These are phyloP conservation scores for Temnopleurus reevesii DNA, from an alignment of 53 echinoderm and acorn worm species.

Conservation along the genomic window DNA sequence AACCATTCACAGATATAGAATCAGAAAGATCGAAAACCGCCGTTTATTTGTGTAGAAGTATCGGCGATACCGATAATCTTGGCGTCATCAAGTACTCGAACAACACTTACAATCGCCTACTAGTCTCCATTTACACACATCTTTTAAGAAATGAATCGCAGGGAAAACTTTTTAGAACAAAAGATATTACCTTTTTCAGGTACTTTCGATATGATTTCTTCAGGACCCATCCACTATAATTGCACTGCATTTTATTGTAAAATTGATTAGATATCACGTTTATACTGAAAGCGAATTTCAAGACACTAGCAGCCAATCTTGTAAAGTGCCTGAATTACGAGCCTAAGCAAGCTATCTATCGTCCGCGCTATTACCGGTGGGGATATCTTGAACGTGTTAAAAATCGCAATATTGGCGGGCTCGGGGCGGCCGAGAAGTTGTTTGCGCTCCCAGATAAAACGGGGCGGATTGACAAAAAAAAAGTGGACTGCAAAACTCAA, in stretches of 20 bases:
- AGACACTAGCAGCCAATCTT: no score
- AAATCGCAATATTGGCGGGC: conserved; percentile 41
- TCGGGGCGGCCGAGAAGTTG: neutral
- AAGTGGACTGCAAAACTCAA: conserved; percentile 37
- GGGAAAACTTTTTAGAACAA: neutral
- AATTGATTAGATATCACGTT: no score
- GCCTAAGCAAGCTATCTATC: neutral
- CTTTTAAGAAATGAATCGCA: neutral
- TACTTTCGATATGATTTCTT: no score
- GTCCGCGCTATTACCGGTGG: conserved; percentile 16
- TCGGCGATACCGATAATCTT: neutral
- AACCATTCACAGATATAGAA: no score
- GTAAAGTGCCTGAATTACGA: neutral
- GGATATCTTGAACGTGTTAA: neutral
- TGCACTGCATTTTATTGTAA: no score
- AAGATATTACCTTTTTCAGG: no score
- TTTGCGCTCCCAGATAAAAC: conserved; percentile 41
- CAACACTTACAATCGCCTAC: neutral
- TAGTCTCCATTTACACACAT: neutral
- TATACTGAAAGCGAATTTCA: no score
- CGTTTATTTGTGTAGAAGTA: no score
- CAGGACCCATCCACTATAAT: no score
- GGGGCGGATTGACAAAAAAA: conserved; percentile 40
- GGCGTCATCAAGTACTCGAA: neutral
- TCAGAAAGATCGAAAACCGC: no score